Evolutionary conservation across 2,113 vertebrate species (phyloP).

Genomic region (Neodon shergylaensis): DNA sequence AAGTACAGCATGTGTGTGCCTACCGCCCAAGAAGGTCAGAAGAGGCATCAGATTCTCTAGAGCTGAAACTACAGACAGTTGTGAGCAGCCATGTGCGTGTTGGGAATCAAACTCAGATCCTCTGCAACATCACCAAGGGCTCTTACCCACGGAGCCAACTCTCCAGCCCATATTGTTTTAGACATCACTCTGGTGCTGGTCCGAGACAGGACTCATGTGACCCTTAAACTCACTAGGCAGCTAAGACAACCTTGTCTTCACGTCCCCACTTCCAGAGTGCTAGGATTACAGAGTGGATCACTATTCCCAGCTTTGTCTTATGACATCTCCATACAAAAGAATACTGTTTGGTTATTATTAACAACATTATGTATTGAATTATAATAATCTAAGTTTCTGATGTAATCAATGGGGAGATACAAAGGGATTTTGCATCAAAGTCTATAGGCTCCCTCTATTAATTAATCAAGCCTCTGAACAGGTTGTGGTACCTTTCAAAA

Average conservation of each 20-base stretch:
- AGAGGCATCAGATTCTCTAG: not conserved
- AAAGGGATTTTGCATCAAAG: not conserved
- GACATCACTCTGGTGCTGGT: not conserved
- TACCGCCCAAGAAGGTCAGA: not conserved
- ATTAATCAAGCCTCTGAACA: conserved; percentile 9
- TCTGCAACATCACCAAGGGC: not conserved
- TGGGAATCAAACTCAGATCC: not conserved
- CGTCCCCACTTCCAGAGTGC: not conserved
- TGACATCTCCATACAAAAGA: not conserved
- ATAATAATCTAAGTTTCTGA: not conserved
- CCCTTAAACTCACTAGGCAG: not conserved
- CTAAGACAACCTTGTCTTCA: not conserved
- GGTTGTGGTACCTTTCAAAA: not conserved
- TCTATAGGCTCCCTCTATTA: not conserved
- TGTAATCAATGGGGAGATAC: not conserved
- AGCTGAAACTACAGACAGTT: not conserved
- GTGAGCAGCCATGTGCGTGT: not conserved
- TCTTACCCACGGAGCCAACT: not conserved
- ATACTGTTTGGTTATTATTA: not conserved
- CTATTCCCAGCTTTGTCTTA: not conserved
- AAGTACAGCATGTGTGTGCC: not conserved
- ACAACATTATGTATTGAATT: not conserved
- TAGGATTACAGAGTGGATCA: not conserved
- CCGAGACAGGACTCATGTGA: not conserved
- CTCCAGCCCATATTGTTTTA: not conserved